Conservation (phyloP, 2,797 vertebrate genomes). For the Enteromius anoplus region DNA sequence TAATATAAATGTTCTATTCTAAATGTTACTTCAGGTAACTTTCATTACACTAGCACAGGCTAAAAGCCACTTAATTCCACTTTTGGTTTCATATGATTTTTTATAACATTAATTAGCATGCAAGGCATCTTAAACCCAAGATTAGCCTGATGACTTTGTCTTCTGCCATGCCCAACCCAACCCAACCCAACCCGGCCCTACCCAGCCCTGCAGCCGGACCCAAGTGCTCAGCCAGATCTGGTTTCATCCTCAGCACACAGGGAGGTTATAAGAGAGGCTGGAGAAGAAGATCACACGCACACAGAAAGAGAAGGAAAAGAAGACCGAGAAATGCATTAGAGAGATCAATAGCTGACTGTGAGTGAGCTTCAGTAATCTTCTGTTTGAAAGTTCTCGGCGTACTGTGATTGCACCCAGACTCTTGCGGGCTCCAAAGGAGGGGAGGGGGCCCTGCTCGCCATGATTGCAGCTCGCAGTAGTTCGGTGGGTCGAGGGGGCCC, state of each 20-base stretch:
- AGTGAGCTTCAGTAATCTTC: background rate
- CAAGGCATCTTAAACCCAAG: background rate
- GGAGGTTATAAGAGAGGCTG: slow-evolving; percentile 81
- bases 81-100: background rate
- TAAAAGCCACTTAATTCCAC: background rate
- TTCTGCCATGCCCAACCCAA: slow-evolving; percentile 62
- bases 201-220: slow-evolving; percentile 68
- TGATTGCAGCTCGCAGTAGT: slow-evolving; percentile 87
- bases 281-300: slow-evolving; percentile 62
- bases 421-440: background rate
- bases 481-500: slow-evolving; percentile 72
- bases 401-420: background rate
- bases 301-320: slow-evolving; percentile 48
- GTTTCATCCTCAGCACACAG: slow-evolving; percentile 83
- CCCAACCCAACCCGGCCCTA: slow-evolving; percentile 70
- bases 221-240: slow-evolving; percentile 78
- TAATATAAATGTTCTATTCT: no score
- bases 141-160: background rate
- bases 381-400: background rate
- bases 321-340: slow-evolving; percentile 3
- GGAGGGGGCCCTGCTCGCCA: slow-evolving; percentile 63
- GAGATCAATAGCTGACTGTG: background rate
- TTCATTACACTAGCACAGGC: background rate
- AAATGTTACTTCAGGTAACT: background rate
- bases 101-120: background rate